Conservation (phyloP, 2,113 vertebrate genomes). For the Athene noctua region DNA sequence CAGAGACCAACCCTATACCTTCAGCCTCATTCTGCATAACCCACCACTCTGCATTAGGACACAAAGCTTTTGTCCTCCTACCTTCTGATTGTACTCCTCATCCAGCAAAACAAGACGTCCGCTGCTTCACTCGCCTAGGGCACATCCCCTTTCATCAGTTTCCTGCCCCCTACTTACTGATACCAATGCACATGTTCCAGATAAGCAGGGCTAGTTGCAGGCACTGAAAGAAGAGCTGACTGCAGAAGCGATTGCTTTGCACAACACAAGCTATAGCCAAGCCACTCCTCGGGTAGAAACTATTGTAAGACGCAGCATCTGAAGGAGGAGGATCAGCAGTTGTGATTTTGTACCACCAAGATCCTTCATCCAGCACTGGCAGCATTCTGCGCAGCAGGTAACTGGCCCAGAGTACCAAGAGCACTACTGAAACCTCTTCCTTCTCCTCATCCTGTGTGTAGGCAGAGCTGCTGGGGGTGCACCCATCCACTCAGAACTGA, state of each 20-base stretch:
- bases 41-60: background rate
- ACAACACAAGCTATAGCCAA: background rate
- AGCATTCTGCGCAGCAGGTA: rapidly evolving
- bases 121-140: background rate
- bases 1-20: background rate
- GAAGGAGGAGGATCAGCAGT: background rate
- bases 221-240: background rate
- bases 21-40: background rate
- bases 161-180: background rate
- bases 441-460: background rate
- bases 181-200: background rate
- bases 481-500: background rate
- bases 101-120: background rate
- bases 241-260: background rate
- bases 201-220: background rate
- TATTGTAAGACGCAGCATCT: background rate
- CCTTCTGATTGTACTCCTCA: background rate
- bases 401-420: rapidly evolving
- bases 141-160: background rate
- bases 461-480: background rate
- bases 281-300: background rate
- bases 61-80: background rate
- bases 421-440: background rate
- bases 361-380: background rate
- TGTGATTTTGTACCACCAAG: background rate